These are phyloP conservation scores for Cynoglossus semilaevis DNA, from an alignment of 2,113 vertebrate genomes.

Conservation along the genomic window DNA sequence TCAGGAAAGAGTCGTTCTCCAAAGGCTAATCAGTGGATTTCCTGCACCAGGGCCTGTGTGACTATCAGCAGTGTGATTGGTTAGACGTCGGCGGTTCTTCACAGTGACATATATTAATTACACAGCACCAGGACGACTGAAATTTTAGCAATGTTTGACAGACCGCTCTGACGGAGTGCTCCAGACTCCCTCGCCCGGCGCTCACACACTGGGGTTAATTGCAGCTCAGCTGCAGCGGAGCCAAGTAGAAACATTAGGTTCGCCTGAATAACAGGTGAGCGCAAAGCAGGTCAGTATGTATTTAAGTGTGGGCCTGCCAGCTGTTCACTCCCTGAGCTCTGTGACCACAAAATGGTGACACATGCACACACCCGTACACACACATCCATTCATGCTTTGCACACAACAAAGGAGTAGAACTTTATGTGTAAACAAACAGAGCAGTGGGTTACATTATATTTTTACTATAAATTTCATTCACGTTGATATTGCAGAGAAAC, in stretches of 20 bases:
- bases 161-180: conserved; percentile 45
- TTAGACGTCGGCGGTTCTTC: too few species aligned
- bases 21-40: conserved; percentile 37
- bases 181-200: conserved; percentile 39
- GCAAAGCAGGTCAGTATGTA: conserved; percentile 71
- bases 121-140: conserved; percentile 31
- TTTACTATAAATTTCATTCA: too few species aligned
- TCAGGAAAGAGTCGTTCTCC: conserved; percentile 34
- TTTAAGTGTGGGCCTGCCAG: conserved; percentile 69
- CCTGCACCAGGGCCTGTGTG: conserved; percentile 2
- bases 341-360: conserved; percentile 28
- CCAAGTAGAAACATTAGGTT: conserved; percentile 68
- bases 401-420: conserved; percentile 17
- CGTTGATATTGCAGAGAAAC: too few species aligned
- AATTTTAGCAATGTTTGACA: conserved; percentile 48
- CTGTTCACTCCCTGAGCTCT: conserved; percentile 55
- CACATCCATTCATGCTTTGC: conserved; percentile 11
- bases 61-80: not conserved
- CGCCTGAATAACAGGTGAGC: conserved; percentile 71
- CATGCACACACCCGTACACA: conserved; percentile 20
- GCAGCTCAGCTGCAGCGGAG: conserved; percentile 52
- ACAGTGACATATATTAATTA: too few species aligned
- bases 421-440: conserved; percentile 32
- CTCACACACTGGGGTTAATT: conserved; percentile 55
- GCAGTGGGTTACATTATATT: not conserved